These are phyloP conservation scores for Drosophila nikananu DNA, from an alignment of 1,140 invertebrate species.

Conservation along the genomic window DNA sequence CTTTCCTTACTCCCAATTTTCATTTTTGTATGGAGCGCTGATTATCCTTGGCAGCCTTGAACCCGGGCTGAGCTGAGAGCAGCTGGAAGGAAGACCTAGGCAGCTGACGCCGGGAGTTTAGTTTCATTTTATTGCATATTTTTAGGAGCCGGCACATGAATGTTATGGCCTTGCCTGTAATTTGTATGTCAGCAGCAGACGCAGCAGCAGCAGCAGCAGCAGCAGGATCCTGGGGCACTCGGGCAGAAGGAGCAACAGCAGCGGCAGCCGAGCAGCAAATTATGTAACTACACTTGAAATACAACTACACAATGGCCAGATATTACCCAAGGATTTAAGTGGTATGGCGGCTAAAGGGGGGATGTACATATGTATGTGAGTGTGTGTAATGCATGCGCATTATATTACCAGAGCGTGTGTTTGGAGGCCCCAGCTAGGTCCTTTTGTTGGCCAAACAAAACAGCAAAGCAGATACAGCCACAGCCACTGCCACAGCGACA, in stretches of 20 bases:
- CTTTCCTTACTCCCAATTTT: constrained; percentile 15
- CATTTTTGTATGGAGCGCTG: constrained; percentile 48
- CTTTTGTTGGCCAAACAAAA: constrained; percentile 69
- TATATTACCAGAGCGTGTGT: constrained; percentile 55
- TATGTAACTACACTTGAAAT: constrained; percentile 79
- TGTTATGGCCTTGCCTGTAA: constrained; percentile 70
- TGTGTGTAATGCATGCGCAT: constrained; percentile 65
- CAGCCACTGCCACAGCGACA: background rate
- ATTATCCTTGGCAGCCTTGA: constrained; percentile 37
- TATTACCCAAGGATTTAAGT: constrained; percentile 45
- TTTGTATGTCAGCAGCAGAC: constrained; percentile 72
- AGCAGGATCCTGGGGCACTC: background rate
- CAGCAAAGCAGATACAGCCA: constrained; percentile 15
- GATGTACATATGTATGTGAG: background rate
- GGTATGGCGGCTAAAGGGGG: background rate
- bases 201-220: constrained; percentile 1
- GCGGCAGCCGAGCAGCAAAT: constrained; percentile 68
- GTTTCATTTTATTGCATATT: constrained; percentile 79
- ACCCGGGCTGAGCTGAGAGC: background rate
- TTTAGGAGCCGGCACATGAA: constrained; percentile 70
- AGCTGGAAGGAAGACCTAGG: background rate
- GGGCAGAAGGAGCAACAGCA: constrained; percentile 42
- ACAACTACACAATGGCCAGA: constrained; percentile 72
- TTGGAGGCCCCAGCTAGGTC: constrained; percentile 13
- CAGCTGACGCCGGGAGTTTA: constrained; percentile 65